Base-by-base conservation (phyloP, 1,140 invertebrate species). In the Magallana gigas region DNA sequence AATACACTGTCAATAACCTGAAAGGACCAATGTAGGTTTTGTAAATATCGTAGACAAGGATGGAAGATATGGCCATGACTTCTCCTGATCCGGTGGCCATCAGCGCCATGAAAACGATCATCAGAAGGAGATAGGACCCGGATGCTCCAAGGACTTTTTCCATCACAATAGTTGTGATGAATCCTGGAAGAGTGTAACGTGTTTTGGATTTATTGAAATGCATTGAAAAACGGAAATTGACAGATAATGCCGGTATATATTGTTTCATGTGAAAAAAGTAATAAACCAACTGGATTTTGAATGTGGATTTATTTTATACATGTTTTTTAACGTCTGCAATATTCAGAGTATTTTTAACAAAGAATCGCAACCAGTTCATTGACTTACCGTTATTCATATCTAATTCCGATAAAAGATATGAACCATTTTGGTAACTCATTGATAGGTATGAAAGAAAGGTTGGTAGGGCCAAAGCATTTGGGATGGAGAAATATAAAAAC, bases 1-100 rank as follows among this genome's bases (percentile, higher is more conserved):
- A 14, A 9, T 14, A 9, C 8, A 80, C 97, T 76, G 99, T 91
- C 84, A 18, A 85, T 84, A 90, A 92, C 91, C 91, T 91, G 89
- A 91, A 93, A 12, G 92, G 92, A 58, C 89, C 88, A 36, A 92
- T 86, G 85, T 92, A 91, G 0, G 91, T 91, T 83, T 91, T 92
- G 60, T 94, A 95, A 57, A 95, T 93, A 88, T 95, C 94, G 85
- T 95, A 95, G 29, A 95, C 92, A 57, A 95, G 92, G 82, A 95
- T 95, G 84, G 94, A 95, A n/a, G 94, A 92, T 1, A 95, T 91
- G 8, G 94, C 94, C 89, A 95, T 94, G 23, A 95, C 93, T 88
- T 95, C 94, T 5, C 94, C 93, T 29, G 93, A 93, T 29, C 93
- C 94, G 1, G 92, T 92, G 14, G 92, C 92, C 92, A 93, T 93